Percentiles rank a stretch among this genome's conserved stretches.
Conservation (phyloP, 2,888 invertebrate genomes). For the Zaprionus obscuricornis region DNA sequence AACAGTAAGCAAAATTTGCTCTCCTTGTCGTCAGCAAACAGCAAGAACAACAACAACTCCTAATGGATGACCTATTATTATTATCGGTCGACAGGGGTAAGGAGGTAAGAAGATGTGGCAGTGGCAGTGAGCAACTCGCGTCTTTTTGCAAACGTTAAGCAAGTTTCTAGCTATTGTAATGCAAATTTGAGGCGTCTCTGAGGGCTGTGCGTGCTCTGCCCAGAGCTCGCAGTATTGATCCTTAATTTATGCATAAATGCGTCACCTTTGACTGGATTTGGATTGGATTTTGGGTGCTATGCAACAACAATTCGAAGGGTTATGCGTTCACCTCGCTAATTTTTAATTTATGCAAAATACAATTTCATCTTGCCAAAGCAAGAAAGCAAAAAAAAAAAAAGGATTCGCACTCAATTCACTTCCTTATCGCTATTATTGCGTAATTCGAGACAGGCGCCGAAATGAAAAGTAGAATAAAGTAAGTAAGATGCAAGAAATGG, state of each 20-base stretch:
- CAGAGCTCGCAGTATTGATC: conserved; percentile 79
- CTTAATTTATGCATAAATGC: conserved; percentile 83
- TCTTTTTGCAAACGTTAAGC: conserved; percentile 45
- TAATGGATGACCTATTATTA: conserved; percentile 76
- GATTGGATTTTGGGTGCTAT: conserved; percentile 7
- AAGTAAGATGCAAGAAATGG: no score
- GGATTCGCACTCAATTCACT: no score
- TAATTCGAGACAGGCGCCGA: conserved; percentile 61
- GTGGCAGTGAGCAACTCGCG: conserved; percentile 41
- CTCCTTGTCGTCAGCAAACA: conserved; percentile 19
- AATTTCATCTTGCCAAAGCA: conserved; percentile 54
- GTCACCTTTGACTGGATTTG: conserved; percentile 69
- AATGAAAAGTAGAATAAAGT: conserved; percentile 31
- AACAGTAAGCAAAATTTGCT: conserved; percentile 57
- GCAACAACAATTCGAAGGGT: conserved; percentile 24
- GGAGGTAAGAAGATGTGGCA: no score
- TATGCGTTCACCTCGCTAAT: conserved; percentile 57
- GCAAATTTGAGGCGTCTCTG: conserved; percentile 58
- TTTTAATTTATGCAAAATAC: conserved; percentile 75
- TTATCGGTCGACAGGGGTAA: no score
- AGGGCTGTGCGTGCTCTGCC: conserved; percentile 32
- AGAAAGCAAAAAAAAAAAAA: no score
- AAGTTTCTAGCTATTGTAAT: conserved; percentile 52
- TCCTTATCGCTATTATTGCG: conserved; percentile 58
- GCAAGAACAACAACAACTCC: conserved; percentile 47